phyloP scores from a whole-genome alignment of 2,797 vertebrate genomes.

The Margarornis squamiger region DNA sequence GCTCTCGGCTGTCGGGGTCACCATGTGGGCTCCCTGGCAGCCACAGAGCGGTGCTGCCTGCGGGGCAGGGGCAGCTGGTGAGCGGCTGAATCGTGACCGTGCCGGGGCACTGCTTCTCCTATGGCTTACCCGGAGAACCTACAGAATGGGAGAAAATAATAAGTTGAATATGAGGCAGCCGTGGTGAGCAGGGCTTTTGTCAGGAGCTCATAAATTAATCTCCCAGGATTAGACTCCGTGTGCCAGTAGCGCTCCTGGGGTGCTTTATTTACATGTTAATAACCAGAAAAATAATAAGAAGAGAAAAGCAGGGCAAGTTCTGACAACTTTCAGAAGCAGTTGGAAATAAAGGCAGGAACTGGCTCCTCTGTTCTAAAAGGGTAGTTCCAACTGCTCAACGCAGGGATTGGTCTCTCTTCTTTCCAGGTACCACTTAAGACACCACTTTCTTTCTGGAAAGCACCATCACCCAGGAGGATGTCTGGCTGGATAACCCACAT shows the following conservation, averaged over 20 bases:
- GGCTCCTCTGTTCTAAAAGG: background rate
- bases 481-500: background rate
- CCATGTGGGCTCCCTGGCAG: background rate
- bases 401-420: background rate
- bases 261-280: slow-evolving; percentile 55
- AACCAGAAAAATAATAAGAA: slow-evolving; percentile 42
- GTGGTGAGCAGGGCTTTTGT: slow-evolving; percentile 37
- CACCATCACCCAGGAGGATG: background rate
- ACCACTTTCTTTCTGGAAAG: background rate
- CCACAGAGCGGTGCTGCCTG: background rate
- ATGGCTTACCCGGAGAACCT: background rate
- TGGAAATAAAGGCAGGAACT: slow-evolving; percentile 37
- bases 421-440: slow-evolving; percentile 21
- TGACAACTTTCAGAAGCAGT: slow-evolving; percentile 47
- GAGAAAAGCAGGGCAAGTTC: slow-evolving; percentile 63
- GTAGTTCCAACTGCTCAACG: background rate
- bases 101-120: background rate
- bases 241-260: slow-evolving; percentile 47
- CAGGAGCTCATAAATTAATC: slow-evolving; percentile 50
- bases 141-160: background rate
- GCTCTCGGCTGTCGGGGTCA: background rate
- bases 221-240: slow-evolving; percentile 37
- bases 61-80: background rate
- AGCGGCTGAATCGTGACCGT: background rate
- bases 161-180: slow-evolving; percentile 1